Evolutionary conservation across 2,113 vertebrate species (phyloP).

Genomic region (Irena cyanogastra): DNA sequence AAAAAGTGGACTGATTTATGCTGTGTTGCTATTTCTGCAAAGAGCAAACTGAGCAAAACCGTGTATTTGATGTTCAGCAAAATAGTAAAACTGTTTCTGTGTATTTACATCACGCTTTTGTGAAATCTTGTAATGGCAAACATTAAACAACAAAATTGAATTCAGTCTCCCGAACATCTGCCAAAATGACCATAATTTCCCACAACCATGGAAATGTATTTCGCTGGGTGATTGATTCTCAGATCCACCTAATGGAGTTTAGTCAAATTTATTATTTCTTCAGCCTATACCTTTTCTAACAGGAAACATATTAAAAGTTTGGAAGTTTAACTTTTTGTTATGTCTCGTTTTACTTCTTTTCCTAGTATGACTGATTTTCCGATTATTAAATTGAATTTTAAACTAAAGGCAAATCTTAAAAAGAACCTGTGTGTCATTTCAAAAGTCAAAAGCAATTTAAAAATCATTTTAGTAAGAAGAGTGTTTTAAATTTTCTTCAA

Average conservation of each 20-base stretch:
- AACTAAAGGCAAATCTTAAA: neutral
- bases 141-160: neutral
- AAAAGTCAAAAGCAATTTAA: neutral
- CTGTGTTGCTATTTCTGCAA: neutral
- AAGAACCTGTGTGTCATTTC: neutral
- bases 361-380: neutral
- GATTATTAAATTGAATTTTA: neutral
- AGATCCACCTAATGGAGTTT: neutral
- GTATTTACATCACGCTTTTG: neutral
- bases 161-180: neutral
- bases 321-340: neutral
- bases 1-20: neutral
- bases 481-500: neutral
- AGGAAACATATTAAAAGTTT: neutral
- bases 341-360: neutral
- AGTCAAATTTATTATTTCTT: neutral
- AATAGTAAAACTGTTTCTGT: neutral
- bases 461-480: neutral
- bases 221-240: neutral
- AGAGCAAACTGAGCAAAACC: neutral
- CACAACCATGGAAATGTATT: neutral
- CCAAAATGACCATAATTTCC: neutral
- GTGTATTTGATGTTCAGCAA: neutral
- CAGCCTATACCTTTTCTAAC: neutral
- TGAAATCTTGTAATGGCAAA: neutral